These are phyloP conservation scores for Orchesellides sinensis DNA, from an alignment of 2,888 invertebrate species.

Conservation along the genomic window DNA sequence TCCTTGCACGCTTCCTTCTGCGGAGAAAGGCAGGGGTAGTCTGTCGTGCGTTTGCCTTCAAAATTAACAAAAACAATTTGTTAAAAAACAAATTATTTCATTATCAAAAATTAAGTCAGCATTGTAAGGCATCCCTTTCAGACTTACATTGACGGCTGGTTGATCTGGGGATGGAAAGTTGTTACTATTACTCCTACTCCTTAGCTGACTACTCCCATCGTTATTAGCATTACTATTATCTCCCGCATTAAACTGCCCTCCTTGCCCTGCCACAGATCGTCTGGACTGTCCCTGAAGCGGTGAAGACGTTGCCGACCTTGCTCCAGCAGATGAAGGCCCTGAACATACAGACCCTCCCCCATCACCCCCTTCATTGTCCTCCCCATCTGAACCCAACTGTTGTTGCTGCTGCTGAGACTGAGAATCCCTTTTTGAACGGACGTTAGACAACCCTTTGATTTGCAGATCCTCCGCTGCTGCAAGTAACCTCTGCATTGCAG, in stretches of 20 bases:
- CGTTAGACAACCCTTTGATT: constrained; percentile 78
- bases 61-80: too few relatives aligned
- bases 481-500: constrained; percentile 78
- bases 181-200: not conserved
- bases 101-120: too few relatives aligned
- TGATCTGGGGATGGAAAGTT: not conserved
- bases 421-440: constrained; percentile 69
- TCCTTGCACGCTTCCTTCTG: constrained; percentile 33
- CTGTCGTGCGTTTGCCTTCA: not conserved
- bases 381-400: not conserved
- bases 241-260: not conserved
- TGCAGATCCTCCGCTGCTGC: constrained; percentile 78
- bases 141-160: not conserved
- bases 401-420: not conserved
- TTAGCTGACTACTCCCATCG: not conserved
- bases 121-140: not conserved
- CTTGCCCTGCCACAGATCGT: not conserved
- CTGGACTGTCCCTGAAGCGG: not conserved
- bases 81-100: too few relatives aligned
- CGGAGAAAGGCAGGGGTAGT: not conserved
- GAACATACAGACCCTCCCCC: not conserved
- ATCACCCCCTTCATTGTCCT: constrained; percentile 18
- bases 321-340: not conserved
- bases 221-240: not conserved
- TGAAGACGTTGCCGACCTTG: not conserved